Evolutionary conservation across 2,113 vertebrate species (phyloP).

Genomic region (Hippocampus abdominalis): DNA sequence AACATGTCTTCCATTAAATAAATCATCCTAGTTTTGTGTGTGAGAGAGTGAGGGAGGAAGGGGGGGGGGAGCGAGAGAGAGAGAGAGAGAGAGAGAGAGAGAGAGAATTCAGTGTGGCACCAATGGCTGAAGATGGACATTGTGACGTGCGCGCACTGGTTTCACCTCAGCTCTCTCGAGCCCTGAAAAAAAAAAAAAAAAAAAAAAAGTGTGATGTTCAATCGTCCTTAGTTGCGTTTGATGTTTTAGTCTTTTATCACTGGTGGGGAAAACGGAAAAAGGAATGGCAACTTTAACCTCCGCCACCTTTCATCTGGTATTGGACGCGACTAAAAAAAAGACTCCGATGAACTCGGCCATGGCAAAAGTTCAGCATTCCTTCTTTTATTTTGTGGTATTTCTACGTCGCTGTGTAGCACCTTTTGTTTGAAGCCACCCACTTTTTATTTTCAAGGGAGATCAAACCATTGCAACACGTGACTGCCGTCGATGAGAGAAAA

Average conservation of each 20-base stretch:
- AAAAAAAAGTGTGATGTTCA: background rate
- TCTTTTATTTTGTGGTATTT: no score
- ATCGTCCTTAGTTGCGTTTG: background rate
- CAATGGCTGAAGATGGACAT: background rate
- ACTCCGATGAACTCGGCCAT: no score
- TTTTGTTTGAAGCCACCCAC: no score
- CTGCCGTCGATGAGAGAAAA: no score
- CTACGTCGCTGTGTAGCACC: no score
- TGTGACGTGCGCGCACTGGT: background rate
- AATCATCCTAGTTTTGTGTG: background rate
- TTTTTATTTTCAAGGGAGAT: no score
- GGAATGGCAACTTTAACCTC: background rate
- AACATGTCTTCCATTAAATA: background rate
- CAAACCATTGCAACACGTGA: no score
- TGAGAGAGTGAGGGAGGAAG: no score
- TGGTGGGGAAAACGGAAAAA: background rate
- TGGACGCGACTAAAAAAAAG: background rate
- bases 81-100: background rate
- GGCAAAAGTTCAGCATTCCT: no score
- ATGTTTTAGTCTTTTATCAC: background rate
- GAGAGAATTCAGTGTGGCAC: background rate
- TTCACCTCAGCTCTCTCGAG: background rate
- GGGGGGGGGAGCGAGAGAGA: fast-evolving
- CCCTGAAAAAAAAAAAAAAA: background rate
- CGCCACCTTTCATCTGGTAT: background rate